Percentiles rank a stretch among this genome's conserved stretches.
These are phyloP conservation scores for Pentalonia nigronervosa DNA, from an alignment of 1,140 invertebrate species.

Conservation along the genomic window DNA sequence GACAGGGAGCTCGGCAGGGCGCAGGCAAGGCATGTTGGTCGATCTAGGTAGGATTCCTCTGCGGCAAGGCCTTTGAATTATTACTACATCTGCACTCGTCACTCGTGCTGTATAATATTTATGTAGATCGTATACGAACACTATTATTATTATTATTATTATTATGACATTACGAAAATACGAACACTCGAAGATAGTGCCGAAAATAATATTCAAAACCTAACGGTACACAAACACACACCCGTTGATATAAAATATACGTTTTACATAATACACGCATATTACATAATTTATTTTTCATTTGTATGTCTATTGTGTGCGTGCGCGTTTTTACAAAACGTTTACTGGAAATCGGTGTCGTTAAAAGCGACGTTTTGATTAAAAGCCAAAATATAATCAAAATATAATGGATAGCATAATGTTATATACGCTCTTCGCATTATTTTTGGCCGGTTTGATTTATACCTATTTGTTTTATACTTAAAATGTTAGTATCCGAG, in stretches of 20 bases:
- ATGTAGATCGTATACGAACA: neutral
- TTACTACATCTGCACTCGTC: too few relatives aligned
- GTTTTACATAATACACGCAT: neutral
- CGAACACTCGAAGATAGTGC: neutral
- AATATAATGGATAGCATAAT: neutral
- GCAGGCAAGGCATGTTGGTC: neutral
- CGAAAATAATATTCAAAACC: neutral
- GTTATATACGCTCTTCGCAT: neutral
- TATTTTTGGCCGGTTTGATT: neutral
- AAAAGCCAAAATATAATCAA: slow-evolving; percentile 5
- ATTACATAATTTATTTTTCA: neutral
- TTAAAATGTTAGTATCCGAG: neutral
- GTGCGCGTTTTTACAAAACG: neutral
- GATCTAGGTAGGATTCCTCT: neutral
- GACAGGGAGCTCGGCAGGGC: too few relatives aligned
- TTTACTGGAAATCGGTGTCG: neutral
- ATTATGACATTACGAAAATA: neutral
- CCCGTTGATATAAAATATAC: neutral
- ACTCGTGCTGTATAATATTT: neutral
- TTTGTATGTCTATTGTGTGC: neutral
- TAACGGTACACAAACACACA: neutral
- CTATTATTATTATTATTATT: neutral
- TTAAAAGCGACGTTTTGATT: neutral
- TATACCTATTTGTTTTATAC: neutral
- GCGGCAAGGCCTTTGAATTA: neutral